Evolutionary conservation across 92 coral and sea anemone species (phyloP).

Genomic region (Palythoa grandiflora): DNA sequence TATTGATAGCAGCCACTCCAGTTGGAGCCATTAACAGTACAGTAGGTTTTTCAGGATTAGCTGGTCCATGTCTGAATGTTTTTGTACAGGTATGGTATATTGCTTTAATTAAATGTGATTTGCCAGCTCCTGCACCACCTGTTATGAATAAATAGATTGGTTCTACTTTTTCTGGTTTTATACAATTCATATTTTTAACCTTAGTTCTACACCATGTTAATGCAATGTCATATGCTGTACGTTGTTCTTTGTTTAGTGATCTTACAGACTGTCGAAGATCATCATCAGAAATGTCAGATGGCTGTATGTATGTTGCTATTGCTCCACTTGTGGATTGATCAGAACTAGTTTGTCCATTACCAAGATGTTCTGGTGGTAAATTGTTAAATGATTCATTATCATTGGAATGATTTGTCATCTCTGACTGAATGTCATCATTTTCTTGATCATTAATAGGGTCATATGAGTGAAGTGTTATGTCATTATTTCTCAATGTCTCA

Average conservation of each 20-base stretch:
- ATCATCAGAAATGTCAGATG: slow-evolving; percentile 4
- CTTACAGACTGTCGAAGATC: slow-evolving; percentile 6
- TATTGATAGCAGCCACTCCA: no score
- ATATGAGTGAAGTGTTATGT: slow-evolving; percentile 3
- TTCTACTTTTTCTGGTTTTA: slow-evolving; percentile 50
- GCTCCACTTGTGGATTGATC: slow-evolving; percentile 37
- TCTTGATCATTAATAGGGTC: slow-evolving; percentile 4
- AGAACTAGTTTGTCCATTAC: slow-evolving; percentile 40
- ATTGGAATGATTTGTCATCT: slow-evolving; percentile 19
- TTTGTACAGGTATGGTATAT: slow-evolving; percentile 66
- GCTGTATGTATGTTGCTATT: slow-evolving; percentile 35
- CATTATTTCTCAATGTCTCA: slow-evolving; percentile 3
- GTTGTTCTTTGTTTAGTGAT: slow-evolving; percentile 20
- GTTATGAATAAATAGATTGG: slow-evolving; percentile 70
- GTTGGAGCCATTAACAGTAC: not conserved
- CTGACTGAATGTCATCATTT: slow-evolving; percentile 1
- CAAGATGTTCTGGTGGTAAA: slow-evolving; percentile 59
- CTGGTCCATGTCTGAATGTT: slow-evolving; percentile 6
- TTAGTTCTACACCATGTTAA: slow-evolving; percentile 64
- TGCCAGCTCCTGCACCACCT: slow-evolving; percentile 82
- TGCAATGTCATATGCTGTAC: slow-evolving; percentile 53
- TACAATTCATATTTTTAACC: slow-evolving; percentile 67
- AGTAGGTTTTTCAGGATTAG: slow-evolving; percentile 1
- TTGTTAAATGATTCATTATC: slow-evolving; percentile 57
- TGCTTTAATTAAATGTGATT: slow-evolving; percentile 66